phyloP scores from a whole-genome alignment of 2,888 invertebrate genomes.

The Drosophila leonis region DNA sequence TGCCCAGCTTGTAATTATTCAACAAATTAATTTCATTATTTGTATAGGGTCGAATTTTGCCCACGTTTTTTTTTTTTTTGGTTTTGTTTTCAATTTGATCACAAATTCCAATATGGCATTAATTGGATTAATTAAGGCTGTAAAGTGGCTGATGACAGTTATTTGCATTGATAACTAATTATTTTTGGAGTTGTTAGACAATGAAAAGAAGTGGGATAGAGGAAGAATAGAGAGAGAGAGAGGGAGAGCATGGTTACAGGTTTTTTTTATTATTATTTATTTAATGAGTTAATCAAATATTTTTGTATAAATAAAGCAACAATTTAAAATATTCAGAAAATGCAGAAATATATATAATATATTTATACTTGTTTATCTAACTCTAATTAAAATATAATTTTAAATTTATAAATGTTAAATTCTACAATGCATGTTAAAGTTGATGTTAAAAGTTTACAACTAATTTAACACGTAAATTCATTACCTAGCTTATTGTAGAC shows the following conservation, averaged over 20 bases:
- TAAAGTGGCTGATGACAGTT: conserved; percentile 1
- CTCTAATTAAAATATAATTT: not conserved
- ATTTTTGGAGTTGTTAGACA: not conserved
- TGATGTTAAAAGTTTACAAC: no score
- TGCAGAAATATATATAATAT: no score
- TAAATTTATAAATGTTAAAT: no score
- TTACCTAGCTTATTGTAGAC: no score
- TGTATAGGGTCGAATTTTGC: conserved; percentile 2
- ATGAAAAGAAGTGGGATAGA: not conserved
- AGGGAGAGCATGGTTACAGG: no score
- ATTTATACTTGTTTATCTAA: not conserved
- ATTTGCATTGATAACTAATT: conserved; percentile 8
- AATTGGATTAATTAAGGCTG: conserved; percentile 15
- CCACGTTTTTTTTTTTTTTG: not conserved
- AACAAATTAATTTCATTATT: conserved; percentile 42
- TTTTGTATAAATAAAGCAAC: no score
- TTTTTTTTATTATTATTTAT: no score
- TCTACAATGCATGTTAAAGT: no score
- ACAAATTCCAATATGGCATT: conserved; percentile 14
- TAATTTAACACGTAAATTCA: no score
- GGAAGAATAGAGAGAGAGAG: not conserved
- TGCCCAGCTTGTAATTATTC: conserved; percentile 36
- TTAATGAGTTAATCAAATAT: no score
- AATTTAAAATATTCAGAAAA: no score
- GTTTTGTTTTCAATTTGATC: not conserved